Evolutionary conservation across 35 echinoderm and acorn worm species (phyloP).

Genomic region (Patiria miniata): DNA sequence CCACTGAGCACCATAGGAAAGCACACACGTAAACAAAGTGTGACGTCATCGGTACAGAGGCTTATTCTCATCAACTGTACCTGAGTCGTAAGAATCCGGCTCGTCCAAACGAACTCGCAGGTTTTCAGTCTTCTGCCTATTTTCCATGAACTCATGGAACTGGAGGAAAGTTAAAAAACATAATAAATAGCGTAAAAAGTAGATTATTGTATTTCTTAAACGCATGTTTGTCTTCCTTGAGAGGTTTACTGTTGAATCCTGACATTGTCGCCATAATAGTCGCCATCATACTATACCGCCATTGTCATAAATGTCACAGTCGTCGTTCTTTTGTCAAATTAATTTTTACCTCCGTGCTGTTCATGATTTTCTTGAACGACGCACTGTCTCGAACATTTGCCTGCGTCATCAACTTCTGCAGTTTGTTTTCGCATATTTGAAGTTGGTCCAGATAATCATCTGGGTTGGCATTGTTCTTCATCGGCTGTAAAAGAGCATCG

Average conservation of each 20-base stretch:
- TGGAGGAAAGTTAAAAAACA: constrained; percentile 38
- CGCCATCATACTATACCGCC: no score
- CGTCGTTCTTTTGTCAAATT: no score
- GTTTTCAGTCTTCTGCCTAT: constrained; percentile 68
- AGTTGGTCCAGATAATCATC: constrained; percentile 78
- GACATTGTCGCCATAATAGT: no score
- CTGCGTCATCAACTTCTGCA: constrained; percentile 71
- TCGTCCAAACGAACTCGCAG: constrained; percentile 82
- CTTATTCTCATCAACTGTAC: constrained; percentile 57
- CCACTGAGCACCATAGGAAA: no score
- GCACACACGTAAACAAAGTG: no score
- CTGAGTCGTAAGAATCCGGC: constrained; percentile 79
- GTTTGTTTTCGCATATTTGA: constrained; percentile 78
- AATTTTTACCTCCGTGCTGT: constrained; percentile 78
- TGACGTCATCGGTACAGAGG: no score
- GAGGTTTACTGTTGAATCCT: no score
- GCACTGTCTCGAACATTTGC: constrained; percentile 74
- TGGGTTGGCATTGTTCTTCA: constrained; percentile 49
- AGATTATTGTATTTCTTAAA: no score
- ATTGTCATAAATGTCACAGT: no score
- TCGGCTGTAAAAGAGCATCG: constrained; percentile 29
- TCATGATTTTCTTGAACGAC: constrained; percentile 53
- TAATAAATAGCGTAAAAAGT: no score
- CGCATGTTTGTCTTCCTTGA: no score
- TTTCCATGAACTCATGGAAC: constrained; percentile 98